These are phyloP conservation scores for Geopemphigus sp. DNA, from an alignment of 1,140 invertebrate genomes.

Conservation along the genomic window DNA sequence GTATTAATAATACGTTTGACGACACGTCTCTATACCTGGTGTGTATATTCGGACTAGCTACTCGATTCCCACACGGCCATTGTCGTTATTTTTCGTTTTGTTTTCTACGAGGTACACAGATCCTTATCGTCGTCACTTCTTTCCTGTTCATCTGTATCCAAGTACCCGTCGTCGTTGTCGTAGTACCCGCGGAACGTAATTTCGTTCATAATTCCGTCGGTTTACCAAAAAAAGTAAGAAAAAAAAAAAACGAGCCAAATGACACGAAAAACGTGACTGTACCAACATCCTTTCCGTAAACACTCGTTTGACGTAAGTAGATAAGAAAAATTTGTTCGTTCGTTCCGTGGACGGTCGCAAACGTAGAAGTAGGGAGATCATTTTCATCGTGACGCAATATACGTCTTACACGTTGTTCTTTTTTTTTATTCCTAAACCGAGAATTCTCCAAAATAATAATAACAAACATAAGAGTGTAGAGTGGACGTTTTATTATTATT, in stretches of 20 bases:
- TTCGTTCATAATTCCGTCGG: neutral
- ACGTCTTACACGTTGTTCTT: conserved; percentile 10
- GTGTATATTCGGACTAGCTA: neutral
- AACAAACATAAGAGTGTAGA: neutral
- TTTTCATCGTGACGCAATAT: conserved; percentile 22
- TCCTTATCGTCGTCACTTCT: conserved; percentile 25
- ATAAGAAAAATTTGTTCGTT: conserved; percentile 25
- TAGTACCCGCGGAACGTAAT: neutral
- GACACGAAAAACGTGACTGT: conserved; percentile 47
- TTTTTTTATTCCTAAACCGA: conserved; percentile 29
- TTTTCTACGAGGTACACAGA: conserved; percentile 21
- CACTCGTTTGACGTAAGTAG: conserved; percentile 35
- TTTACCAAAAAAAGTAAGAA: neutral
- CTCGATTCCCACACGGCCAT: conserved; percentile 37
- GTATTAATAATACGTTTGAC: conserved; percentile 6
- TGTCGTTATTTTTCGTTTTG: neutral
- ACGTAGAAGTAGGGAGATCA: neutral
- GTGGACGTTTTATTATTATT: neutral
- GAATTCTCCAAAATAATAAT: too few relatives aligned
- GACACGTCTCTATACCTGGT: neutral
- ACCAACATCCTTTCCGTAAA: neutral
- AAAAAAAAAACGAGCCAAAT: conserved; percentile 14
- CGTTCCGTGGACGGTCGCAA: neutral
- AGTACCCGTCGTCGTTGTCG: neutral
- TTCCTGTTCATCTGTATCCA: neutral